phyloP scores from a whole-genome alignment of 1,140 invertebrate species.

The Chlorops oryzae region DNA sequence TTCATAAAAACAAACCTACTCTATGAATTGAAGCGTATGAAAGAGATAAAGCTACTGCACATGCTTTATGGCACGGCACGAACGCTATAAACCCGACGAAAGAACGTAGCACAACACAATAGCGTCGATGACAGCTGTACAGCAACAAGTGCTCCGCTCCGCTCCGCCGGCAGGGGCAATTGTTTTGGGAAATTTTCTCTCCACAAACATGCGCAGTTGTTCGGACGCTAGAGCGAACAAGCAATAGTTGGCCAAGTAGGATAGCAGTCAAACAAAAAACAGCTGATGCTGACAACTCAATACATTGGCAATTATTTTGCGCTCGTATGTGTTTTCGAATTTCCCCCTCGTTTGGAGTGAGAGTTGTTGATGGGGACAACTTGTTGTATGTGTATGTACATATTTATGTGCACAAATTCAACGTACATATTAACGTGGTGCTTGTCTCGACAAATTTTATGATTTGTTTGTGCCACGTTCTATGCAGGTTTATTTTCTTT shows the following conservation, averaged over 20 bases:
- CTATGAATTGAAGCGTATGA: too few species aligned
- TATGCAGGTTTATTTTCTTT: too few species aligned
- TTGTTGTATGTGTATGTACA: neutral
- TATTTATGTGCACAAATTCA: too few species aligned
- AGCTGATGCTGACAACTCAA: neutral
- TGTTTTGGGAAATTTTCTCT: conserved; percentile 40
- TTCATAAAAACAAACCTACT: conserved; percentile 26
- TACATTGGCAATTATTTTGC: too few species aligned
- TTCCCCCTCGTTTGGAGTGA: neutral
- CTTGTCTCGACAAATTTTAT: too few species aligned
- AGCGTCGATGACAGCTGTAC: conserved; percentile 20
- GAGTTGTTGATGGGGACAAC: conserved; percentile 9
- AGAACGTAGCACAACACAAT: neutral
- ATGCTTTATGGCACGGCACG: too few species aligned
- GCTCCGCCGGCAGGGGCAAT: conserved; percentile 30
- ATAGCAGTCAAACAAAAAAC: conserved; percentile 11
- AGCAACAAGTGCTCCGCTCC: conserved; percentile 2
- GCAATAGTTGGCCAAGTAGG: conserved; percentile 2
- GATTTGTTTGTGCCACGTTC: too few species aligned
- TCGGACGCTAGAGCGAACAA: conserved; percentile 10
- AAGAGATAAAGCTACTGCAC: too few species aligned
- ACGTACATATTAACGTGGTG: too few species aligned
- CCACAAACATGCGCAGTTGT: conserved; percentile 22
- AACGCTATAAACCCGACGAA: too few species aligned
- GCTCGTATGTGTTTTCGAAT: too few species aligned